phyloP scores from a whole-genome alignment of 23 tunicate species.

The Trididemnum clinides region DNA sequence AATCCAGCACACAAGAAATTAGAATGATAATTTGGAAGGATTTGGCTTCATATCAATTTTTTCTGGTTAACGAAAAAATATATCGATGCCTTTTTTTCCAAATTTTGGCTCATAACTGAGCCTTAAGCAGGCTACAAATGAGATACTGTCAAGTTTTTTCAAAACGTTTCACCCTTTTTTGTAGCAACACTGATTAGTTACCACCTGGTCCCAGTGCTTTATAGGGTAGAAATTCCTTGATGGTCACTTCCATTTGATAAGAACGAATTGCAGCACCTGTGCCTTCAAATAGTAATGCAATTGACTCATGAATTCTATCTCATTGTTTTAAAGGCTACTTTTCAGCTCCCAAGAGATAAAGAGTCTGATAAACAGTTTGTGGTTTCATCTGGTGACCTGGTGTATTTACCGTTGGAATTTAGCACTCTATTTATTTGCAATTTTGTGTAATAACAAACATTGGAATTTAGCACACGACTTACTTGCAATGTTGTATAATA shows the following conservation, averaged over 20 bases:
- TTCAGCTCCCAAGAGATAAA: background rate
- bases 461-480: background rate
- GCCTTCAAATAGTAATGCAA: too few relatives aligned
- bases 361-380: background rate
- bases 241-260: background rate
- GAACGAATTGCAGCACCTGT: too few relatives aligned
- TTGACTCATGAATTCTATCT: too few relatives aligned
- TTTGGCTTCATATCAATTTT: background rate
- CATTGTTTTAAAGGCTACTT: too few relatives aligned
- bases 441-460: too few relatives aligned
- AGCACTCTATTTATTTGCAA: too few relatives aligned
- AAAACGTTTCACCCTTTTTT: background rate
- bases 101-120: background rate
- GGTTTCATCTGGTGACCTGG: background rate
- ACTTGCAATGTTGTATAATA: background rate
- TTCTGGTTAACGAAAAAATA: background rate
- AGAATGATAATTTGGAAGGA: background rate
- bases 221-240: background rate
- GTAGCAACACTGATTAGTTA: background rate
- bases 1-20: background rate
- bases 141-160: background rate
- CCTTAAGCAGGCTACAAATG: background rate
- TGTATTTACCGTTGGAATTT: too few relatives aligned
- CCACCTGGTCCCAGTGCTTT: background rate
- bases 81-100: background rate